A percentile compares a stretch with the other conserved stretches of the same genome.
These are phyloP conservation scores for Leptogaster cylindrica DNA, from an alignment of 2,888 invertebrate genomes.

Conservation along the genomic window DNA sequence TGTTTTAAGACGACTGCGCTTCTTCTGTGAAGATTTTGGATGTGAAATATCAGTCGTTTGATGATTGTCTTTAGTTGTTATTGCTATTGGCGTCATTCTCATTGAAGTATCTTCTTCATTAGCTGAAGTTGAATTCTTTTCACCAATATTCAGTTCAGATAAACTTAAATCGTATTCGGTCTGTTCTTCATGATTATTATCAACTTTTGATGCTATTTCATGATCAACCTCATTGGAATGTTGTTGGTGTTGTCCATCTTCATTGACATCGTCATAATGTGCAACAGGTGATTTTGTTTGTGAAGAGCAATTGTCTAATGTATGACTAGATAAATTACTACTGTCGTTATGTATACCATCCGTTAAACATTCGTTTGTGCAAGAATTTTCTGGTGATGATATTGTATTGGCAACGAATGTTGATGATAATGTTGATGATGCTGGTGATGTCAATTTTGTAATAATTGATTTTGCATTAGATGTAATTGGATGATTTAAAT, in stretches of 20 bases:
- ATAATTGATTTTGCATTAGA: neutral
- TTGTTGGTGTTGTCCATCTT: neutral
- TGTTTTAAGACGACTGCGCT: slow-evolving; percentile 31
- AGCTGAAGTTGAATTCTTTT: neutral
- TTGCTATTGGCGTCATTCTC: slow-evolving; percentile 11
- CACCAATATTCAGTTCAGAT: neutral
- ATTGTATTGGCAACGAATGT: neutral
- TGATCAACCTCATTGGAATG: slow-evolving; percentile 15
- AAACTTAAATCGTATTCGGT: neutral
- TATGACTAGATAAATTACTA: slow-evolving; percentile 23
- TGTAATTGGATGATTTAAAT: slow-evolving; percentile 28
- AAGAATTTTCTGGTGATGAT: slow-evolving; percentile 7
- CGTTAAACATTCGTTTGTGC: neutral
- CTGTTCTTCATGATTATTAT: neutral
- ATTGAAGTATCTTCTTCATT: neutral
- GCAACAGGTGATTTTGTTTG: neutral
- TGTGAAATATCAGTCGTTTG: slow-evolving; percentile 1
- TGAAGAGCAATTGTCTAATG: neutral
- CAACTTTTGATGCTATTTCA: neutral
- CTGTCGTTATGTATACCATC: neutral
- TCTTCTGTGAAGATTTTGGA: neutral
- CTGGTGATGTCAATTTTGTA: neutral
- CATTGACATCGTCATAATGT: neutral
- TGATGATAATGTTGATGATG: neutral
- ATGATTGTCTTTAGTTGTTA: slow-evolving; percentile 6